Base-by-base conservation (phyloP, 2,113 vertebrate species). In the Hyperopisus bebe region DNA sequence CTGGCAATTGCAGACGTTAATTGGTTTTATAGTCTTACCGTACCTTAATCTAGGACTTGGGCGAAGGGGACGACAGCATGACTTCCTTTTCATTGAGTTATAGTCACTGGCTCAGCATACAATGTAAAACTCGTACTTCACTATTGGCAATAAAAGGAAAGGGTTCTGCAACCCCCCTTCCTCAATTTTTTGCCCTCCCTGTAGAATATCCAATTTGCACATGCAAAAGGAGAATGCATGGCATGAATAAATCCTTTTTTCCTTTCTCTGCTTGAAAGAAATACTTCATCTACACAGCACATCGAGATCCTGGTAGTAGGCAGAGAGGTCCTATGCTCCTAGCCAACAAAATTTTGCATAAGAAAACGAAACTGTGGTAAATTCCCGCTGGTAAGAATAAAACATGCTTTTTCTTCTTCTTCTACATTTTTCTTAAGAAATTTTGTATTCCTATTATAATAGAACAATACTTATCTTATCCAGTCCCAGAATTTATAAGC, bases 221-320 rank as follows among this genome's bases (percentile, higher is more conserved):
- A 39, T 88, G 35, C 42, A 66, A 44, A 88, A 88, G 53, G 6
- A 17, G 39, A 58, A 88, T 62, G 87, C 87, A 62, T 66, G 17
- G 35, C 39, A 88, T 88, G 87, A 88, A 88, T 86, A 86, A 53
- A 86, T 62, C 51, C 17, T 46, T 62, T 62, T 44, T 88, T 88
- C 53, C 42, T 21, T 24, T 58, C 87, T 88, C 85, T 53, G 85
- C 50, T 66, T 44, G 55, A 88, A 88, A 66, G 87, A 55, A 62
- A n/a, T 44, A n/a, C 53, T 88, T 88, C 55, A 88, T 88, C 87
- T 88, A 35, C 55, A n/a, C 55, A 46, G 87, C 24, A 66, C 17
- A 44, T 46, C 21, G 24, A 88, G 87, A 88, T 44, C 55, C 87
- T n/a, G 62, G 35, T n/a, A 88, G 87, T 66, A 88, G n/a, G 51